Base-by-base conservation (phyloP, 2,113 vertebrate genomes). In the Indicator indicator region DNA sequence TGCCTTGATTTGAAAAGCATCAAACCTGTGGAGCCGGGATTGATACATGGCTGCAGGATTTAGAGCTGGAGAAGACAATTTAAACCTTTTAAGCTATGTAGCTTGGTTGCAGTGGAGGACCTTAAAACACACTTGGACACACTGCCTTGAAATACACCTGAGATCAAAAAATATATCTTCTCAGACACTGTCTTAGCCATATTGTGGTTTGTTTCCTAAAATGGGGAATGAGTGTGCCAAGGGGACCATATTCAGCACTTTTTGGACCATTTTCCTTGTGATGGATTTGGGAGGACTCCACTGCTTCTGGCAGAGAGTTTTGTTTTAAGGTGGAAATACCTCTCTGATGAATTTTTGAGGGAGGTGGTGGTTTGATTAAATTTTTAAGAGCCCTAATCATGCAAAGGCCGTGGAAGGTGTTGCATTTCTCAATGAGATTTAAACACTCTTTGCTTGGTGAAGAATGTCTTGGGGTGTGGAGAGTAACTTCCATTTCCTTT, bases 251-350 rank as follows among this genome's bases (percentile, higher is more conserved):
- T 10, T 83, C 60, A 70, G 46, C 63, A 80, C 5, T 91, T 93
- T 94, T 46, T 59, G 21, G 85, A 60, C 16, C 36, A 73, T 59
- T 95, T 95, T 42, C 85, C 59, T 83, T 92, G n/a, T 40, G 59
- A 73, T 32, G 46, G 21, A 52, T 89, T 83, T 89, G 15, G 67
- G 89, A 87, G 60, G 21, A 23, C 13, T 88, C 42, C 69, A 76
- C 67, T 65, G 64, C 46, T 92, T 90, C 84, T 77, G 60, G 76
- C 38, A 90, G 59, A 71, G 89, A 94, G 94, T 83, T 80, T 68
- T 85, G 38, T 79, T 95, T 94, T 94, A 91, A 91, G 94, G 82
- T 95, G 95, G 93, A 89, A 94, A 96, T 56, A 91, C 15, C 83
- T 95, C 67, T 88, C 58, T 89, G 89, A 93, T 81, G 28, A 95